Base-by-base conservation (phyloP, 2,797 vertebrate genomes). In the Liasis olivaceus region DNA sequence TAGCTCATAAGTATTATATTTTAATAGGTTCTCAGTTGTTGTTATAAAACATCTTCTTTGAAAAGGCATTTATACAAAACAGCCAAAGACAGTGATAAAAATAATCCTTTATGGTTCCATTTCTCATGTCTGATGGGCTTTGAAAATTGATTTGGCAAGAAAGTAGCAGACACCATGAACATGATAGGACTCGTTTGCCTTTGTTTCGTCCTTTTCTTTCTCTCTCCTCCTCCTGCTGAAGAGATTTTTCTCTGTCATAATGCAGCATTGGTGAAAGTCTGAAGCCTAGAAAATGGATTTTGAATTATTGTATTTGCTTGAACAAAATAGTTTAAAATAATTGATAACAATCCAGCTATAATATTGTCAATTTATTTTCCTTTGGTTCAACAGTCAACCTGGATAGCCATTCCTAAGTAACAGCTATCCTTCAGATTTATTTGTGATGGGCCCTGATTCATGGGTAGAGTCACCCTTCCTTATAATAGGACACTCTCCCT, bases 1-100 rank as follows among this genome's bases (percentile, higher is more conserved):
- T 5, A 94, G 90, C 14, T 96, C 17, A 0, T 93, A 95, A 94
- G 90, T 92, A 93, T 90, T 93, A n/a, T 85, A 91, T 93, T 95
- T 95, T 92, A 92, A 85, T 62, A 94, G 94, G 85, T 91, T 95
- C 91, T 93, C 93, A 92, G 54, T 47, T 88, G 89, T 91, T 93
- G 42, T 81, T 89, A 17, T 93, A 89, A 93, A 96, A 89, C 13
- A 69, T 86, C 86, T 56, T 64, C 63, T 87, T 91, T 63, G 51
- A 90, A 47, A 91, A 92, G 92, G n/a, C 58, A 28, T 63, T 93
- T 93, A 87, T 88, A 94, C 60, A 92, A 90, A 85, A 90, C 77
- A 64, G 85, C 89, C 85, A 85, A 95, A 66, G 1, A 24, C 42
- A 88, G 20, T 90, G 69, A 36, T 92, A 91, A 95, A 92, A 93